Percentiles rank a stretch among this genome's conserved stretches.
phyloP scores from a whole-genome alignment of 1,140 invertebrate genomes.

The Sitobion miscanthi region DNA sequence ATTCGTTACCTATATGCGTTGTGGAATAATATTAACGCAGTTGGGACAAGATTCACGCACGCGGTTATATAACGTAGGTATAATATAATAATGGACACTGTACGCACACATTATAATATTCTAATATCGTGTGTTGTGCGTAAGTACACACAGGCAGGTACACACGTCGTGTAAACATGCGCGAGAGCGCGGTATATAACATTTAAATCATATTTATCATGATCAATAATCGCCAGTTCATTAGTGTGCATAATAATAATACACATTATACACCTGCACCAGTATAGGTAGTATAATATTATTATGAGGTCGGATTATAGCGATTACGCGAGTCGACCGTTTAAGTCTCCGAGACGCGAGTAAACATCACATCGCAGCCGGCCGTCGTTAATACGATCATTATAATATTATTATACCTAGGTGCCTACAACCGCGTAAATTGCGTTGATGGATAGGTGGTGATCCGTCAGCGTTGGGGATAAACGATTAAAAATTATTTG shows the following conservation, averaged over 20 bases:
- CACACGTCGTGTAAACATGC: background rate
- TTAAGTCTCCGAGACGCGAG: background rate
- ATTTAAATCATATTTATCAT: background rate
- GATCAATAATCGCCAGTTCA: background rate
- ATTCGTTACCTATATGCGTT: background rate
- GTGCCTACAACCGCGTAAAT: background rate
- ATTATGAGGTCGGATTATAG: constrained; percentile 8
- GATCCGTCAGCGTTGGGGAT: background rate
- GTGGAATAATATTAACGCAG: background rate
- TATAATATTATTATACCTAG: background rate
- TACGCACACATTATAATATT: background rate
- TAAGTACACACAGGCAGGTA: background rate
- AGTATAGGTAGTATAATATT: background rate
- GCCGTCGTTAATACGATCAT: background rate
- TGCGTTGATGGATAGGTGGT: background rate
- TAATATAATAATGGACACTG: background rate
- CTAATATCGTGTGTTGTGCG: background rate
- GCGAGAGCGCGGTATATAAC: background rate
- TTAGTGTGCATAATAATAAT: background rate
- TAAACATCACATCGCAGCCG: background rate
- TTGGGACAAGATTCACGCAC: constrained; percentile 4
- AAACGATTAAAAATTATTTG: background rate
- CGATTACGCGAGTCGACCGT: background rate
- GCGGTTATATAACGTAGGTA: background rate
- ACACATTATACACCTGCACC: background rate